phyloP scores from a whole-genome alignment of 2,113 vertebrate genomes.

The Hippocampus zosterae region DNA sequence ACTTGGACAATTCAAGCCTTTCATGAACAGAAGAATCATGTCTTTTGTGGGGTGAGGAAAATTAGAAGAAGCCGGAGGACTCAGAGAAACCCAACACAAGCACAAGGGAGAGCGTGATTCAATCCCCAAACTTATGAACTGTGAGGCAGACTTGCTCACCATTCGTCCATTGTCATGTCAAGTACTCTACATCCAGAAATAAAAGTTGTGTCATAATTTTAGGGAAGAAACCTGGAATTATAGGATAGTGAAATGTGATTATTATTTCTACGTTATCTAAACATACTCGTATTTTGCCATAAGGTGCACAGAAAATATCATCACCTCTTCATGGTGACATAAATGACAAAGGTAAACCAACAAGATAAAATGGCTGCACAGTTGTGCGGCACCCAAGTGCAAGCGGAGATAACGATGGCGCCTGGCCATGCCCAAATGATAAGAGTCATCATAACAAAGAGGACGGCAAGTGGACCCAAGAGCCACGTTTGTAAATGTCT shows the following conservation, averaged over 20 bases:
- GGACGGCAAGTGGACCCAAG: neutral
- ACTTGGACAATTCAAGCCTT: neutral
- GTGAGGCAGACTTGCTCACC: neutral
- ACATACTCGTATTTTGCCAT: neutral
- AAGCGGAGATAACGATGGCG: constrained; percentile 24
- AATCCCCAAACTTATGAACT: neutral
- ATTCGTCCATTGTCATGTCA: neutral
- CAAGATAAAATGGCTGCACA: constrained; percentile 11
- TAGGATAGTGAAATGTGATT: neutral
- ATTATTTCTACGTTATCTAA: neutral
- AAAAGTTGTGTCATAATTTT: neutral
- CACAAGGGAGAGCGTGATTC: neutral
- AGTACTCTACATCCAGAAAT: neutral
- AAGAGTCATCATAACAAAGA: constrained; percentile 7
- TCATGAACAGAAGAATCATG: too few species aligned
- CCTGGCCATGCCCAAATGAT: constrained; percentile 7
- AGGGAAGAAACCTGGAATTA: neutral
- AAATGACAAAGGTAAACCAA: neutral
- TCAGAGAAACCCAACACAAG: neutral
- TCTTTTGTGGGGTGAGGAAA: neutral
- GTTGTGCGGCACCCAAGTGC: constrained; percentile 1
- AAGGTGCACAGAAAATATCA: neutral
- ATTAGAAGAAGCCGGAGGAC: neutral
- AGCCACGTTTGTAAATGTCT: neutral
- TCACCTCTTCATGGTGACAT: neutral